Conservation (phyloP, 2,797 vertebrate genomes). For the Xenopus petersii region DNA sequence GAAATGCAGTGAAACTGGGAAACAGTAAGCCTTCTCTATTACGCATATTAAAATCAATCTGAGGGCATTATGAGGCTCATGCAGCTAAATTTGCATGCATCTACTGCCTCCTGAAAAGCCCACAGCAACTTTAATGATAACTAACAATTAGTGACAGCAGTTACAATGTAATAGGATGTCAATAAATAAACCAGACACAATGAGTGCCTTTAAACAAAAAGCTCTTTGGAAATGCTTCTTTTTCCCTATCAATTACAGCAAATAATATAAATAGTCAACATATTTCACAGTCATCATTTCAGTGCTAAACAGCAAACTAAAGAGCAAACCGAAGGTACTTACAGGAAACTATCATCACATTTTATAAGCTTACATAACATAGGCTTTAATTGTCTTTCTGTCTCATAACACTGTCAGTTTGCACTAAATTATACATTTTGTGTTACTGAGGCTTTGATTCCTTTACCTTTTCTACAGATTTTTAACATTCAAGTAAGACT, state of each 20-base stretch:
- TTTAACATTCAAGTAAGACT: no score
- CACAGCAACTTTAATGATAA: conserved; percentile 41
- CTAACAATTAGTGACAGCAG: conserved; percentile 40
- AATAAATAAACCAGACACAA: conserved; percentile 29
- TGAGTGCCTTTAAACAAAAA: conserved; percentile 27
- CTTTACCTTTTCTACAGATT: no score
- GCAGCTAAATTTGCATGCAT: conserved; percentile 29
- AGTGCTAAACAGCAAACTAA: neutral
- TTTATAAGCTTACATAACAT: neutral
- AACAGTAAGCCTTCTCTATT: conserved; percentile 19
- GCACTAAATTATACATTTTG: neutral
- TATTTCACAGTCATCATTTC: conserved; percentile 8
- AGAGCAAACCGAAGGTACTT: neutral
- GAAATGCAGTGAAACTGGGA: no score
- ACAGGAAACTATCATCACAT: neutral
- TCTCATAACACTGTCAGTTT: neutral
- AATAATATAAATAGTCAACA: conserved; percentile 25
- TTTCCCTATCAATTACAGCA: conserved; percentile 24
- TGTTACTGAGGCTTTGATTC: no score
- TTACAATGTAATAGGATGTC: conserved; percentile 39
- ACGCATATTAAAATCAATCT: conserved; percentile 38
- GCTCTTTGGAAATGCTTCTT: conserved; percentile 13
- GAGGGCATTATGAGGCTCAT: conserved; percentile 21
- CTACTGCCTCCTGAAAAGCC: conserved; percentile 22
- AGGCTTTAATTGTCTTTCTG: neutral